Base-by-base conservation (phyloP, 1,140 invertebrate genomes). In the Oncopodura yosiiana region DNA sequence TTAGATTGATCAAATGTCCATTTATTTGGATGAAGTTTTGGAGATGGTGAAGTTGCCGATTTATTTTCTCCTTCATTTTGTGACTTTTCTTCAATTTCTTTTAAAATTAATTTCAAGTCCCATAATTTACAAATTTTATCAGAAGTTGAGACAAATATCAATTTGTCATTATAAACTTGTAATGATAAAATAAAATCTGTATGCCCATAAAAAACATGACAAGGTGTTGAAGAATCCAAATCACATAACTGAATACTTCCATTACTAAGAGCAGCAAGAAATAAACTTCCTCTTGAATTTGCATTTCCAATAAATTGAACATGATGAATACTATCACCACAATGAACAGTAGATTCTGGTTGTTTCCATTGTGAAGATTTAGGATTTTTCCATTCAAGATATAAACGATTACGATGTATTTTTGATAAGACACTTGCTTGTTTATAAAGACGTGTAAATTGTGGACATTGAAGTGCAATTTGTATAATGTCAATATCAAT, bases 121-220 rank as follows among this genome's bases (percentile, higher is more conserved):
- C 74, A 77, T 21, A 77, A 68, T 67, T 75, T 76, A 2, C 75
- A 73, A 21, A 71, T 73, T 29, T 73, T 70, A 64, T 76, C 70
- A 16, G 71, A 73, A 2, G 73, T 54, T 9, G 66, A 63, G 11
- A 63, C 44, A 32, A 68, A 60, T 19, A 52, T 38, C 11, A 21
- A 19, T 45, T 49, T 54, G 27, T 60, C 48, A 8, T 37, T 53
- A 26, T 38, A 61, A 9, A 50, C 49, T 19, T 26, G 24, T 16
- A 58, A 26, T 0, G 42, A 60, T 19, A 61, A 48, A 18, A 68
- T 57, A 8, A 60, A 16, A 36, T 56, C 62, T 14, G 26, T 42
- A 48, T 68, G 67, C 11, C 67, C 67, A 19, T 27, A 34, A 34
- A 67, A 67, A 18, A 36, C 39, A 38, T 61, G 50, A 12, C 58